phyloP scores from a whole-genome alignment of 1,140 invertebrate species.

The Drosophila ercepeae region DNA sequence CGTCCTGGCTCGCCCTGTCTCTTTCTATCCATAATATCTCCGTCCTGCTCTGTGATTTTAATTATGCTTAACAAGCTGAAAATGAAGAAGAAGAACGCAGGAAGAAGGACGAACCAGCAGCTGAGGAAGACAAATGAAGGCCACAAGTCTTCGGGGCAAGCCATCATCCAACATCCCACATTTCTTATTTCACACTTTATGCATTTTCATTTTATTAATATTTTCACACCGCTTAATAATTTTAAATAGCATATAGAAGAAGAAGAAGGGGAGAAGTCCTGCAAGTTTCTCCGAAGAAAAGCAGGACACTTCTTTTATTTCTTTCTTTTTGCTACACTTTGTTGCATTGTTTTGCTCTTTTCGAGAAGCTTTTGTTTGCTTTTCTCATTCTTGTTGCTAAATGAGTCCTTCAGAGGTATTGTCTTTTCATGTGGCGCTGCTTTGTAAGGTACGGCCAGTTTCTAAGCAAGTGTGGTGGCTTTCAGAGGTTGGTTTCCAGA shows the following conservation, averaged over 20 bases:
- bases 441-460: too few species aligned
- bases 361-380: neutral
- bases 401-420: neutral
- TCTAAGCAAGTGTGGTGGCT: too few species aligned
- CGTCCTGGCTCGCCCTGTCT: neutral
- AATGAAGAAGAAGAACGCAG: slow-evolving; percentile 15
- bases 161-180: slow-evolving; percentile 7
- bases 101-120: slow-evolving; percentile 6
- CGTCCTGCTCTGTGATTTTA: slow-evolving; percentile 42
- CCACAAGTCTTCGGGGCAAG: slow-evolving; percentile 4
- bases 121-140: slow-evolving; percentile 35
- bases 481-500: too few species aligned
- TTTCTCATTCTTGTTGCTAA: neutral
- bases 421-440: too few species aligned
- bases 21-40: neutral
- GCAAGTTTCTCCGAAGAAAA: neutral
- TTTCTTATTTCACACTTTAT: neutral
- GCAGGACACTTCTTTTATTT: neutral
- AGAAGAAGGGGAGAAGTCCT: too few species aligned
- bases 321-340: neutral
- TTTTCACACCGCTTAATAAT: neutral
- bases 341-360: neutral
- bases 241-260: neutral
- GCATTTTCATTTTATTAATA: neutral
- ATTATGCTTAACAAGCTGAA: slow-evolving; percentile 50